Evolutionary conservation across 2,888 invertebrate species (phyloP).

Genomic region (Drosophila ezoana): DNA sequence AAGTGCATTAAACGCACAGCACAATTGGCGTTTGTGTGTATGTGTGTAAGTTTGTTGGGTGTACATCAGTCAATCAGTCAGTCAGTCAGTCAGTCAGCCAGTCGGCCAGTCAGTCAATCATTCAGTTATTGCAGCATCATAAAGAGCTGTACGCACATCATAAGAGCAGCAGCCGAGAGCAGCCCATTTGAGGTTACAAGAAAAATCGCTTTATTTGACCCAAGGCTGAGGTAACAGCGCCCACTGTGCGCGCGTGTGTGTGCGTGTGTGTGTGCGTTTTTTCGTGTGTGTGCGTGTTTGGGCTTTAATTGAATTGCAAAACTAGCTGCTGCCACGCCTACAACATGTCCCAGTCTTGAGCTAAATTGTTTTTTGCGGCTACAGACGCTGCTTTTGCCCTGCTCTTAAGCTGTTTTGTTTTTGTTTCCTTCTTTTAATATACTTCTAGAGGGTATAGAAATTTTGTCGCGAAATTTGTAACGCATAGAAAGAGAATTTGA

Average conservation of each 20-base stretch:
- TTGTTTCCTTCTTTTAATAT: neutral
- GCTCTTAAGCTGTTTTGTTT: neutral
- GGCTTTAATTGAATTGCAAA: slow-evolving; percentile 47
- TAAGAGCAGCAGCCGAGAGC: slow-evolving; percentile 17
- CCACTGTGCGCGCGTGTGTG: slow-evolving; percentile 2
- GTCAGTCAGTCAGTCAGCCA: slow-evolving; percentile 23
- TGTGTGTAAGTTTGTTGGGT: slow-evolving; percentile 15
- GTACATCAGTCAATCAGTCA: slow-evolving; percentile 4
- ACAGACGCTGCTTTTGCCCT: neutral
- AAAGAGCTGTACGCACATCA: slow-evolving; percentile 54
- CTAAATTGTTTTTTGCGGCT: neutral
- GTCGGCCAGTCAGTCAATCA: slow-evolving; percentile 33
- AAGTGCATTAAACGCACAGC: slow-evolving; percentile 61
- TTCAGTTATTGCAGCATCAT: slow-evolving; percentile 67
- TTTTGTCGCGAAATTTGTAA: neutral
- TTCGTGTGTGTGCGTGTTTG: neutral
- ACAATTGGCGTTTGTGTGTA: slow-evolving; percentile 38
- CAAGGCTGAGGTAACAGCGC: slow-evolving; percentile 1
- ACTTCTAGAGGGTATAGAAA: neutral
- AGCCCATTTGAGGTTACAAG: slow-evolving; percentile 57
- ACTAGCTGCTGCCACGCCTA: slow-evolving; percentile 8
- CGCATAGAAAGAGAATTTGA: neutral
- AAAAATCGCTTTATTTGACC: slow-evolving; percentile 63
- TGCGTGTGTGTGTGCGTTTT: neutral
- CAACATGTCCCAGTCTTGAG: slow-evolving; percentile 6